A percentile compares a stretch with the other conserved stretches of the same genome.
Conservation (phyloP, 2,797 vertebrate species). For the Tokudaia tokunoshimensis region DNA sequence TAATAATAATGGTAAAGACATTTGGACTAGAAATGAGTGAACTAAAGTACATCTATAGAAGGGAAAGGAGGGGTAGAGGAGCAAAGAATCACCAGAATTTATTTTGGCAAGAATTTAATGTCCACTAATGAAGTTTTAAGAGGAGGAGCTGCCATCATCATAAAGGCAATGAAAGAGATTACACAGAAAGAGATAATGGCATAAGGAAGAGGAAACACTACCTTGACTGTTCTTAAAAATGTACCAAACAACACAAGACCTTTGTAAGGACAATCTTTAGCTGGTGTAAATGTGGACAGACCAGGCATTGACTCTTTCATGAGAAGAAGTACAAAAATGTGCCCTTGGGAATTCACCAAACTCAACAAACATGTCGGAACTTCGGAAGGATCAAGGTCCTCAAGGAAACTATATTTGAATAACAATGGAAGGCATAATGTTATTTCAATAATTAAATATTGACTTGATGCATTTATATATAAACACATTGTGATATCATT, state of each 20-base stretch:
- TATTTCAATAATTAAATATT: not conserved
- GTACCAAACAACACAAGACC: not conserved
- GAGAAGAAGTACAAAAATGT: not conserved
- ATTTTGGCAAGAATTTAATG: not conserved
- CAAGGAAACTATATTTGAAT: not conserved
- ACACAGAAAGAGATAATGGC: not conserved
- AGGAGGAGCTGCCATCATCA: not conserved
- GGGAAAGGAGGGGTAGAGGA: not conserved
- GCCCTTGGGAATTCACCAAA: not conserved
- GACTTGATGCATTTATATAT: not conserved
- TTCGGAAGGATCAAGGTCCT: not conserved
- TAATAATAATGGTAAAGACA: not conserved
- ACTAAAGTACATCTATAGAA: not conserved
- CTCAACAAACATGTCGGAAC: not conserved
- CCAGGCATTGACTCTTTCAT: not conserved
- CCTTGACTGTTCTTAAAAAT: not conserved
- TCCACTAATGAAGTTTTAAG: not conserved
- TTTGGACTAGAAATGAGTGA: not conserved
- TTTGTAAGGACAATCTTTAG: not conserved
- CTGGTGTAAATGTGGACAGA: not conserved
- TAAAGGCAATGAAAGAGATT: not conserved
- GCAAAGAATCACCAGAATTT: not conserved
- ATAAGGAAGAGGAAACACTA: constrained; percentile 1
- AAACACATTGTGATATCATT: not conserved
- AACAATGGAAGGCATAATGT: not conserved